These are phyloP conservation scores for Oscheius sp. DNA, from an alignment of 2,888 invertebrate species.

Conservation along the genomic window DNA sequence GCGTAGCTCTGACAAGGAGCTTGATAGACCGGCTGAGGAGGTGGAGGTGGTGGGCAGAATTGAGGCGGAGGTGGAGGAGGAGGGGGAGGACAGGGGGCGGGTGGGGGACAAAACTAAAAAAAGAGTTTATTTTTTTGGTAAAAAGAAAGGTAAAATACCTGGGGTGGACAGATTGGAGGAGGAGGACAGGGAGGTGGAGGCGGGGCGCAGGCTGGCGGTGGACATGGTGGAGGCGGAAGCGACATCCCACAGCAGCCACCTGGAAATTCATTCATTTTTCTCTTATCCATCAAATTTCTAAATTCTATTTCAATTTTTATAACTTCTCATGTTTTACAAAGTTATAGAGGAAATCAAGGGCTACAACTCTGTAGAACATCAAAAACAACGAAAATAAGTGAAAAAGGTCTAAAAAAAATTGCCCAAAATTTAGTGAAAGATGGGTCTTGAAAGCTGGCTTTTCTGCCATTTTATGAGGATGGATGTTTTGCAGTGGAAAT, in stretches of 20 bases:
- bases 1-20: constrained; percentile 41
- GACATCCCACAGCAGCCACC: constrained; percentile 53
- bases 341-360: no score
- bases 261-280: neutral
- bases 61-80: constrained; percentile 65
- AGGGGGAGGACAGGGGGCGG: constrained; percentile 59
- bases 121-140: neutral
- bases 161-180: constrained; percentile 58
- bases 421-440: no score
- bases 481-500: no score
- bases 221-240: constrained; percentile 43
- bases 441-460: no score
- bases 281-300: neutral
- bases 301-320: no score
- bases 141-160: neutral
- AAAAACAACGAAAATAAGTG: no score
- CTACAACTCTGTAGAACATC: no score
- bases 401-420: no score
- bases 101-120: constrained; percentile 62
- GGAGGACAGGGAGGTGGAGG: constrained; percentile 63
- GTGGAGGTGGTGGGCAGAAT: constrained; percentile 58
- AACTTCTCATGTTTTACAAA: no score
- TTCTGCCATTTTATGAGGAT: no score
- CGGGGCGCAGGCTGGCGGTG: constrained; percentile 46
- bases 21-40: constrained; percentile 30